Base-by-base conservation (phyloP, 2,113 vertebrate genomes). In the Salminus brasiliensis region DNA sequence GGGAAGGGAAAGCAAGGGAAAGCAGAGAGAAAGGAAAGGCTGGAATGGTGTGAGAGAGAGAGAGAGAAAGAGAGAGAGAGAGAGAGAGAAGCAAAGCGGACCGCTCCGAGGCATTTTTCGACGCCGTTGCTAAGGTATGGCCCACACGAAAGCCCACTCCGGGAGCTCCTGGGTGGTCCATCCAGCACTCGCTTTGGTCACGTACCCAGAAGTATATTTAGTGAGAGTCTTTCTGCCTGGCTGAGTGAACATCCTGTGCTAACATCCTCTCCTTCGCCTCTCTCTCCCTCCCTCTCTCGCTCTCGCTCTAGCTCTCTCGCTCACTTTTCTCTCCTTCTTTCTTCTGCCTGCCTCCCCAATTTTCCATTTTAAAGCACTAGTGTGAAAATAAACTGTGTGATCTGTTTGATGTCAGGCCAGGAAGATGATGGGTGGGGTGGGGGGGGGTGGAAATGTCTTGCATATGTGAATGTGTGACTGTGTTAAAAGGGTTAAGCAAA, bases 161-260 rank as follows among this genome's bases (percentile, higher is more conserved):
- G 49, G 68, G 72, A 76, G 74, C 80, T 90, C 86, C 84, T 92
- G 91, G 92, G 92, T 93, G 93, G 92, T 92, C 91, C 69, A 2
- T 92, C 91, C 69, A 2, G 5, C 80, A n/a, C n/a, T n/a, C n/a
- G 86, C 80, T 84, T 85, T 59, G 80, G 66, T 85, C 87, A 81
- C 76, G 70, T 84, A 87, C 84, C 82, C 85, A 21, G 16, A 78
- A 80, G 77, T 88, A 81, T 91, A 90, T 91, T 85, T 86, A 86
- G 84, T 85, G 49, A 68, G 71, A 71, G 57, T 77, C 76, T 80
- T 88, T 80, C 69, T 86, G 85, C 81, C 84, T 78, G 88, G 89
- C 84, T 83, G 85, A 80, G 86, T 88, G 83, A 88, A 90, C 88
- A 87, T 91, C 89, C 90, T 88, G 88, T 83, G 78, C 71, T 79